phyloP scores from a whole-genome alignment of 2,888 invertebrate genomes.

The Rotaria sp. region DNA sequence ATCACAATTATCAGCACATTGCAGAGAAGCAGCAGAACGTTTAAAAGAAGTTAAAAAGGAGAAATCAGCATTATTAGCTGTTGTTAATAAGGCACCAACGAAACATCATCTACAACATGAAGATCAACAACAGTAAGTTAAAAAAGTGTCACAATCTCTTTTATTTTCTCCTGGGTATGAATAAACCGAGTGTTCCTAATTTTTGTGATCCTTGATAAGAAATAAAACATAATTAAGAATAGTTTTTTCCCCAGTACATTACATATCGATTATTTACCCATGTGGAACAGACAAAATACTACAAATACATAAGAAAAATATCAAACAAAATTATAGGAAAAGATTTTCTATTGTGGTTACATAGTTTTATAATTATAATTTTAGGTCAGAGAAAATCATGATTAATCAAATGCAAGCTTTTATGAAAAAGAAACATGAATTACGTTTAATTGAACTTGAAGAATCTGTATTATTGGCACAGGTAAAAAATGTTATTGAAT shows the following conservation, averaged over 20 bases:
- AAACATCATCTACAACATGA: not conserved
- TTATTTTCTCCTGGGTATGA: too few species aligned
- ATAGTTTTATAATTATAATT: not conserved
- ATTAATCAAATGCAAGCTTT: not conserved
- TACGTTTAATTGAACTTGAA: conserved; percentile 20
- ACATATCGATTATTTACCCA: not conserved
- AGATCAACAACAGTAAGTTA: conserved; percentile 16
- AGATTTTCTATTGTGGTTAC: not conserved
- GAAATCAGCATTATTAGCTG: not conserved
- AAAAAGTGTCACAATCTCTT: not conserved
- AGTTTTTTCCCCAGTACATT: not conserved
- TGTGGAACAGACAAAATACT: not conserved
- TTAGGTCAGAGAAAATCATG: not conserved
- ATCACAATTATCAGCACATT: not conserved
- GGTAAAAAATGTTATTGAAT: not conserved
- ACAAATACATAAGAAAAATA: not conserved
- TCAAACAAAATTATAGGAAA: not conserved
- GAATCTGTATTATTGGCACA: not conserved
- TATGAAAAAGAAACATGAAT: not conserved
- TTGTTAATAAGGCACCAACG: not conserved
- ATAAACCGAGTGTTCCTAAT: too few species aligned
- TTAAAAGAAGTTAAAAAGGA: conserved; percentile 21
- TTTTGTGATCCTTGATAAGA: not conserved
- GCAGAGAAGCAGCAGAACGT: not conserved
- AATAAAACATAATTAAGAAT: not conserved